Conservation (phyloP, 2,113 vertebrate genomes). For the Vulpes lagopus region DNA sequence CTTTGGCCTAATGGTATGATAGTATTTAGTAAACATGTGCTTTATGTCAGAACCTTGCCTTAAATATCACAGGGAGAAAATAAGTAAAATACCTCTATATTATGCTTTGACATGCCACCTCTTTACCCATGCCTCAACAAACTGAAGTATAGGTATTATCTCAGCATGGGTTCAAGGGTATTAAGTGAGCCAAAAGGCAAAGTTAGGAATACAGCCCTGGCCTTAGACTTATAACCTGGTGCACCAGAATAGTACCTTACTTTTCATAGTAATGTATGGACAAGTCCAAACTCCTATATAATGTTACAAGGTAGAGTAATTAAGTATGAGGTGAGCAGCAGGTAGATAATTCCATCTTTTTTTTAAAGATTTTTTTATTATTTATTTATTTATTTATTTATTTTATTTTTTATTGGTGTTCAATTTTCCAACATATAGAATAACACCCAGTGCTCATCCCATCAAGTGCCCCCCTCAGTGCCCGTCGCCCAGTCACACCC, state of each 20-base stretch:
- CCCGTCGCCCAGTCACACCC: too few species aligned
- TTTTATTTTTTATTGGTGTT: too few species aligned
- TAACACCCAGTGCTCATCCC: too few species aligned
- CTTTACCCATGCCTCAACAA: conserved; percentile 12
- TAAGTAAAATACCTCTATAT: not conserved
- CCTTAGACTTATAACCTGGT: not conserved
- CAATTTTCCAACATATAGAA: too few species aligned
- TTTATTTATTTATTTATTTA: too few species aligned
- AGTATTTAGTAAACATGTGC: not conserved
- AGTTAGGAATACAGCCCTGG: not conserved
- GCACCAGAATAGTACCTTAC: not conserved
- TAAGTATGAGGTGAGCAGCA: not conserved
- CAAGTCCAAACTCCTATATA: not conserved
- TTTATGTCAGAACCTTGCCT: conserved; percentile 34
- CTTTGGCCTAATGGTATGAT: not conserved
- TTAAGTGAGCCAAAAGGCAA: conserved; percentile 45
- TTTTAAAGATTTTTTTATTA: too few species aligned
- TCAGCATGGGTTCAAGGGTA: not conserved
- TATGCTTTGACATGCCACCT: not conserved
- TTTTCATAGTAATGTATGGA: not conserved
- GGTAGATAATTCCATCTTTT: not conserved
- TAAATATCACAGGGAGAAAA: conserved; percentile 3
- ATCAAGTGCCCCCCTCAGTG: too few species aligned
- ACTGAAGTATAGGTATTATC: not conserved
- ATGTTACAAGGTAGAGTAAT: not conserved